Percentiles rank a stretch among this genome's conserved stretches.
Conservation (phyloP, 2,113 vertebrate genomes). For the Vanacampus margaritifer region DNA sequence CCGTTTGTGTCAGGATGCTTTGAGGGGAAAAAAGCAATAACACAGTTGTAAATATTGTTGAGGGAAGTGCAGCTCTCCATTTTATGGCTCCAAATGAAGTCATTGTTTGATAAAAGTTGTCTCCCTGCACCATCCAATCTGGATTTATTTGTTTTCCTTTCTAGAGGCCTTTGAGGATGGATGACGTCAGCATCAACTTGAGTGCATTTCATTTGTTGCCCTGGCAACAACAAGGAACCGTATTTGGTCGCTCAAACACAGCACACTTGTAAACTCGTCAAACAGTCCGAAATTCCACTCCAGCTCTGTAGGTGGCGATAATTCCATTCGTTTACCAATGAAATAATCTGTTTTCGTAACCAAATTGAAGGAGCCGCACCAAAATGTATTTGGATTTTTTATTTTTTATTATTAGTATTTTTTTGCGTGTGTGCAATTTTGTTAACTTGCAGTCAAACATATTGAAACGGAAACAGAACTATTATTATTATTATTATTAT, state of each 20-base stretch:
- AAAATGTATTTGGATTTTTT: too few species aligned
- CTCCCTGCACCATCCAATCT: not conserved
- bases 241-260: not conserved
- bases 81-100: constrained; percentile 16
- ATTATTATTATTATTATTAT: too few species aligned
- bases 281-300: not conserved
- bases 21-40: not conserved
- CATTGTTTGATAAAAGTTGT: constrained; percentile 15
- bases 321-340: not conserved
- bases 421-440: too few species aligned
- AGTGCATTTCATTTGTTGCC: not conserved
- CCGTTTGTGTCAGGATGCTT: constrained; percentile 1
- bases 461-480: too few species aligned
- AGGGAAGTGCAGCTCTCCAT: constrained; percentile 3
- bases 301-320: not conserved
- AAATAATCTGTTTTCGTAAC: not conserved
- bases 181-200: not conserved
- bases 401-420: too few species aligned
- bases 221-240: not conserved
- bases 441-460: too few species aligned
- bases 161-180: not conserved
- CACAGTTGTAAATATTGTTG: constrained; percentile 22
- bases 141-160: not conserved
- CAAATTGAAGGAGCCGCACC: not conserved
- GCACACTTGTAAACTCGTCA: too few species aligned